Evolutionary conservation across 2,888 invertebrate species (phyloP), one percentile per base, ranked within the genome.

Genomic region (Pardosa pseudoannulata): DNA sequence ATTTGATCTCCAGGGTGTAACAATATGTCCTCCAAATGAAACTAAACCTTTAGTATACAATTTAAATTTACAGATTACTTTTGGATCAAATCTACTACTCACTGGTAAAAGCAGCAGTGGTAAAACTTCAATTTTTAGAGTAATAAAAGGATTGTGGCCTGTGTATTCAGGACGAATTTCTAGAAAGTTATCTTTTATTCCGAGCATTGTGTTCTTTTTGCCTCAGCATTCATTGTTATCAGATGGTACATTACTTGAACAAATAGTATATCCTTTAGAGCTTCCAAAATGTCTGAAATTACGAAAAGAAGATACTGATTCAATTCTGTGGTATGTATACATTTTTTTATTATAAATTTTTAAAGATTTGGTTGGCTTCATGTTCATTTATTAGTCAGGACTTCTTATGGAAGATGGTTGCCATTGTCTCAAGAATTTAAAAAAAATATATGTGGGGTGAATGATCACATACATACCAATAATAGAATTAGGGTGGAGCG

Each of bases 141-240:
- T 93, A 32, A 90, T 94, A 46, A 92, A 92, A 88, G 93, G 93
- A 5, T 90, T 94, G n/a, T 94, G 94, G 94, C 91, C 91, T 9
- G 90, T 91, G 67, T 89, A 88, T 7, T 78, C 87, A 56, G 91
- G 91, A 0, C 70, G 78, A 9, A 81, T 91, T 19, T 81, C 87
- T 5, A 80, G 89, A 29, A 78, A n/a, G 13, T n/a, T 87, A 13
- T 67, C 79, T n/a, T 79, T 73, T 72, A 88, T 71, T 80, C 89
- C 92, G 16, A 89, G 90, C 32, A 90, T 91, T 39, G 91, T 93
- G 16, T 90, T 93, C 80, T 93, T 92, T 90, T 90, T 93, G 16
- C 93, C 94, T 16, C 93, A 94, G 90, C 93, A 93, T 88, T 92
- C 93, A 0, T 93, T 93, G 89, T 91, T 93, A 82, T 93, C 93